These are phyloP conservation scores for Kradibia gibbosae DNA, from an alignment of 1,140 invertebrate genomes.

Conservation along the genomic window DNA sequence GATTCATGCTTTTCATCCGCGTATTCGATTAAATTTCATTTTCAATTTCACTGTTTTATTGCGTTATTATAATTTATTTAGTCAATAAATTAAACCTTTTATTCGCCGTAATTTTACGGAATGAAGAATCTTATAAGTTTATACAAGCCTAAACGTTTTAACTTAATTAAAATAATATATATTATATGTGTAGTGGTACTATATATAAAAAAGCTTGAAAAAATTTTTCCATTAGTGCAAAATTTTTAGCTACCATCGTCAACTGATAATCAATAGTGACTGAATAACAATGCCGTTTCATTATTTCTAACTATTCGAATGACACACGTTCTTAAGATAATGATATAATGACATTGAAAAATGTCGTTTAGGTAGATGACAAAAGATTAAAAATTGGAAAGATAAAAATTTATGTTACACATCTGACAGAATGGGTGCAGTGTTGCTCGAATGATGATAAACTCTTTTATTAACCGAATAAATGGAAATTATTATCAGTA, in stretches of 20 bases:
- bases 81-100: background rate
- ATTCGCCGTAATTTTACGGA: background rate
- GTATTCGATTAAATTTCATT: background rate
- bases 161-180: no score
- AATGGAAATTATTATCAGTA: background rate
- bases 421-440: background rate
- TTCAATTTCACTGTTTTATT: background rate
- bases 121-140: no score
- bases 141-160: no score
- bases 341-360: slow-evolving; percentile 23
- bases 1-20: background rate
- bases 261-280: background rate
- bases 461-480: background rate
- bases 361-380: background rate
- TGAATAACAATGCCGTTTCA: background rate
- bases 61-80: background rate
- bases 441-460: background rate
- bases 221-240: background rate
- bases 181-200: no score
- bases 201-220: background rate
- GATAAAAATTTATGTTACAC: slow-evolving; percentile 10
- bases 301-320: background rate
- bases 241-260: background rate
- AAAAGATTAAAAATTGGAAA: background rate
- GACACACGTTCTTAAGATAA: slow-evolving; percentile 9